Evolutionary conservation across 1,140 invertebrate species (phyloP).

Genomic region (Psilanteris sp.): DNA sequence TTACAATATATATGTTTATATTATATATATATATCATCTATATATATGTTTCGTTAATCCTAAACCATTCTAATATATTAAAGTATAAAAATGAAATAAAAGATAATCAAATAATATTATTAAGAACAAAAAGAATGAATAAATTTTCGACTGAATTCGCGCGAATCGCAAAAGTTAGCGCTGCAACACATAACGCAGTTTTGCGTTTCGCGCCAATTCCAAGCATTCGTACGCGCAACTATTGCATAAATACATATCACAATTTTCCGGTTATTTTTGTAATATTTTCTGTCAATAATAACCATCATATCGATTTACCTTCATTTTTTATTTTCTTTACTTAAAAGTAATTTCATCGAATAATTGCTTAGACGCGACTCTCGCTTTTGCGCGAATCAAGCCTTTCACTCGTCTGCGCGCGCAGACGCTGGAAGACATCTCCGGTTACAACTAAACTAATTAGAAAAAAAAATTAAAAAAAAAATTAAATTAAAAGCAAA

Average conservation of each 20-base stretch:
- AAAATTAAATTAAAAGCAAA: constrained; percentile 30
- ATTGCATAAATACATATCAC: constrained; percentile 58
- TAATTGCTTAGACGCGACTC: constrained; percentile 56
- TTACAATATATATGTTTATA: constrained; percentile 48
- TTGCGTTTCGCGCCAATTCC: constrained; percentile 37
- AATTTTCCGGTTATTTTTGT: constrained; percentile 41
- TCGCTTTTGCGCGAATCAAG: constrained; percentile 45
- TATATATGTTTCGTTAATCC: constrained; percentile 21
- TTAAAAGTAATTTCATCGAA: constrained; percentile 56
- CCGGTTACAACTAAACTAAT: constrained; percentile 52
- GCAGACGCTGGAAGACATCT: constrained; percentile 52
- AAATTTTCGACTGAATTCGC: constrained; percentile 5
- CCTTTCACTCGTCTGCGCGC: constrained; percentile 49
- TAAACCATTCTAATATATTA: constrained; percentile 19
- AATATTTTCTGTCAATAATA: constrained; percentile 14
- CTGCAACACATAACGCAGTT: constrained; percentile 13
- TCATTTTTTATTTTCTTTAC: constrained; percentile 34
- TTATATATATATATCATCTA: constrained; percentile 37
- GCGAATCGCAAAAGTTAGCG: constrained; percentile 8
- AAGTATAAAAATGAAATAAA: constrained; percentile 23
- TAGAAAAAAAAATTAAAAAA: not conserved
- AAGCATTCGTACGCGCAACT: constrained; percentile 32
- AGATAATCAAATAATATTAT: constrained; percentile 24
- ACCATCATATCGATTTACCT: constrained; percentile 36
- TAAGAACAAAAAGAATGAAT: constrained; percentile 33